These are phyloP conservation scores for Stercorarius parasiticus DNA, from an alignment of 2,113 vertebrate species.

Conservation along the genomic window DNA sequence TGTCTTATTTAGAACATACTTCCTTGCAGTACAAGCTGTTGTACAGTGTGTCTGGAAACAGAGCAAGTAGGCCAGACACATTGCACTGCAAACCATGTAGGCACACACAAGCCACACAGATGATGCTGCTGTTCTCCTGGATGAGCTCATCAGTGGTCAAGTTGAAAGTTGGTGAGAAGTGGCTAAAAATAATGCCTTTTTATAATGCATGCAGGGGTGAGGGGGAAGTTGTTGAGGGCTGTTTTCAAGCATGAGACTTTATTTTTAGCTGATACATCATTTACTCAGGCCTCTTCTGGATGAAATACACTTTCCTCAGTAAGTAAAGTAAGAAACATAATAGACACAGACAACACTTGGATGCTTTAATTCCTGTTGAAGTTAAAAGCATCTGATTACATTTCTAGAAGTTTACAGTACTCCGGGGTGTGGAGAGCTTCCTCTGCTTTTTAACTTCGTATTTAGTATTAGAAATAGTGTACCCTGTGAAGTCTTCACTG, in stretches of 20 bases:
- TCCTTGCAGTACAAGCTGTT: background rate
- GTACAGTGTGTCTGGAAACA: background rate
- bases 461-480: background rate
- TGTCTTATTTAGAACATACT: slow-evolving; percentile 35
- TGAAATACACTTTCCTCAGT: background rate
- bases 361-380: background rate
- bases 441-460: background rate
- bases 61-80: background rate
- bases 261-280: background rate
- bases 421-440: background rate
- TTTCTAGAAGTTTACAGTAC: background rate
- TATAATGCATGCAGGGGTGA: background rate
- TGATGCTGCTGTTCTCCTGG: background rate
- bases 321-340: background rate
- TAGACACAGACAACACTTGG: background rate
- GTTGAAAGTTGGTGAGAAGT: background rate
- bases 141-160: background rate
- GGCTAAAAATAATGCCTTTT: background rate
- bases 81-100: background rate
- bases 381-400: background rate
- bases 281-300: background rate
- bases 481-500: background rate
- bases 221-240: background rate
- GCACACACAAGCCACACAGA: background rate
- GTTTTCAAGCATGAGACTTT: background rate